phyloP scores from a whole-genome alignment of 92 coral and sea anemone genomes.

The Zoanthus gigantus region DNA sequence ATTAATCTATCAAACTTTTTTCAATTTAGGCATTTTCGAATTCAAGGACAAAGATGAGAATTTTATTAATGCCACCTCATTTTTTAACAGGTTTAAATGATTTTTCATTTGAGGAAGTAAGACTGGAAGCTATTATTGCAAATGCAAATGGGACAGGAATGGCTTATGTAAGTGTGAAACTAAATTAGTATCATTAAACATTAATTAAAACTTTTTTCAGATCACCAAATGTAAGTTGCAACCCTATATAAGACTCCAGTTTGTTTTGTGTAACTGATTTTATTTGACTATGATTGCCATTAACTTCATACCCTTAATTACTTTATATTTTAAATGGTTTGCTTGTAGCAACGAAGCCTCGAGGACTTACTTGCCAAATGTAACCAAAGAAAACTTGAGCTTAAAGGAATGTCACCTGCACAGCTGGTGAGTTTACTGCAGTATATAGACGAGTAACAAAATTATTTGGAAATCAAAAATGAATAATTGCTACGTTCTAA shows the following conservation, averaged over 20 bases:
- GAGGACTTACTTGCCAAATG: conserved; percentile 56
- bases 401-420: conserved; percentile 62
- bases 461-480: too few species aligned
- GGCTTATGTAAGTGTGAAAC: conserved; percentile 67
- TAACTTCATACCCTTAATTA: background rate
- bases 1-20: background rate
- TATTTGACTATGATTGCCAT: background rate
- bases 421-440: conserved; percentile 55
- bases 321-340: background rate
- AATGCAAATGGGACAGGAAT: conserved; percentile 72
- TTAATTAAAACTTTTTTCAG: background rate
- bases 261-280: background rate
- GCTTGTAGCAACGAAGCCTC: conserved; percentile 70
- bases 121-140: conserved; percentile 89
- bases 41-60: background rate
- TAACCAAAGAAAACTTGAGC: conserved; percentile 63
- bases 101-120: conserved; percentile 89
- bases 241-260: too few species aligned
- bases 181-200: background rate
- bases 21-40: background rate
- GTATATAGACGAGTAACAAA: too few species aligned
- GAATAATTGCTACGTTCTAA: too few species aligned
- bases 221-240: too few species aligned
- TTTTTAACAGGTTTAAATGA: conserved; percentile 75
- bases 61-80: background rate